These are phyloP conservation scores for Arrhopalites spinosus DNA, from an alignment of 2,888 invertebrate genomes.

Conservation along the genomic window DNA sequence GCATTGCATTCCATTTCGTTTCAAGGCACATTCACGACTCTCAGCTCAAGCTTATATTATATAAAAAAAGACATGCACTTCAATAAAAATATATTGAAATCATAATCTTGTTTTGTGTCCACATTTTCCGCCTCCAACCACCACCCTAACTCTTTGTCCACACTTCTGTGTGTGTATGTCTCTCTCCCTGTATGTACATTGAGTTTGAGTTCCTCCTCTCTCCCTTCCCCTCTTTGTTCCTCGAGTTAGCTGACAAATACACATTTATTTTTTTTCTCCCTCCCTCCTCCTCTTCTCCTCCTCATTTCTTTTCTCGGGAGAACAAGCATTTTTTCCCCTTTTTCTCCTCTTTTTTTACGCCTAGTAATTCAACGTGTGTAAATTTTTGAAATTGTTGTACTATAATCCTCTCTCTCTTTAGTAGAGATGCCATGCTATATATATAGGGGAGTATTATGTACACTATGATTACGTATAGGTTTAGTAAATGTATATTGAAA, in stretches of 20 bases:
- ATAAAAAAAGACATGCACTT: not conserved
- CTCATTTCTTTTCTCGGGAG: not conserved
- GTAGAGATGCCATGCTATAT: too few species aligned
- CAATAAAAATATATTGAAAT: not conserved
- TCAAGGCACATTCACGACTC: not conserved
- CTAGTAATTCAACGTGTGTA: too few species aligned
- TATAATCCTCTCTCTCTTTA: too few species aligned
- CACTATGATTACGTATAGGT: too few species aligned
- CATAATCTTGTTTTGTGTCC: not conserved
- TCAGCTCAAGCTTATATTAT: not conserved
- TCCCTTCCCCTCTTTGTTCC: not conserved
- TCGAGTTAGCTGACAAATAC: slow-evolving; percentile 2
- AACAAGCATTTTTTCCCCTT: too few species aligned
- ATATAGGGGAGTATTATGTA: too few species aligned
- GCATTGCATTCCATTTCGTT: not conserved
- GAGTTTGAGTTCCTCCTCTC: not conserved
- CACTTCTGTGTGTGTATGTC: too few species aligned
- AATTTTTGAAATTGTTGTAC: too few species aligned
- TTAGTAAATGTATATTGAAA: too few species aligned
- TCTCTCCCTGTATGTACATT: too few species aligned
- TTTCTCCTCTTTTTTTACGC: not conserved
- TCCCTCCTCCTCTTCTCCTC: not conserved
- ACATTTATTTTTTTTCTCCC: not conserved
- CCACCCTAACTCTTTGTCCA: too few species aligned
- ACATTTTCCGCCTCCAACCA: too few species aligned